These are phyloP conservation scores for Lacanobia wlatinum DNA, from an alignment of 2,888 invertebrate genomes.

Conservation along the genomic window DNA sequence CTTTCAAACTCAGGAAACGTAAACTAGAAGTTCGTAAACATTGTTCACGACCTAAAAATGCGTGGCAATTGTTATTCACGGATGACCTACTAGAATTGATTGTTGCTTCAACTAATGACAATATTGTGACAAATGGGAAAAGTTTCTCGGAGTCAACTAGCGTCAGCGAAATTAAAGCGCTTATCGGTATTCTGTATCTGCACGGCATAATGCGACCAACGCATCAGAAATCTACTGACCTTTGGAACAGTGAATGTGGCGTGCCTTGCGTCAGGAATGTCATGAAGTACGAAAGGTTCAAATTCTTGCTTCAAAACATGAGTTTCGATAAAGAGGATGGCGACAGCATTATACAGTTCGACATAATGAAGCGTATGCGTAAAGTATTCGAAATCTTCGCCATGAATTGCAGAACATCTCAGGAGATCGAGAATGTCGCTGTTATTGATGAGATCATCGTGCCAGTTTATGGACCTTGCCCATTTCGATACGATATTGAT, in stretches of 20 bases:
- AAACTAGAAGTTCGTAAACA: slow-evolving; percentile 68
- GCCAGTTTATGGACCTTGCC: slow-evolving; percentile 85
- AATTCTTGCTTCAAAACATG: slow-evolving; percentile 82
- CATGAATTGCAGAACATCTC: slow-evolving; percentile 83
- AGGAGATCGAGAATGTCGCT: slow-evolving; percentile 77
- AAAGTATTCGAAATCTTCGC: slow-evolving; percentile 87
- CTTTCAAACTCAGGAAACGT: slow-evolving; percentile 73
- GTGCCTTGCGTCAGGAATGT: slow-evolving; percentile 77
- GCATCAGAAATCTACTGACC: slow-evolving; percentile 81
- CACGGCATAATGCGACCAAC: slow-evolving; percentile 86
- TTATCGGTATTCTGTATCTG: slow-evolving; percentile 86
- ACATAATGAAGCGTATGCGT: slow-evolving; percentile 84
- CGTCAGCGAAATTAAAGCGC: slow-evolving; percentile 81
- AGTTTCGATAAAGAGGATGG: slow-evolving; percentile 79
- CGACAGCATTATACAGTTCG: slow-evolving; percentile 76
- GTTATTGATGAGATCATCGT: slow-evolving; percentile 86
- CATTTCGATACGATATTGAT: slow-evolving; percentile 84
- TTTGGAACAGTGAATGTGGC: slow-evolving; percentile 83
- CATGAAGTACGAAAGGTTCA: slow-evolving; percentile 84
- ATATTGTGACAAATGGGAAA: slow-evolving; percentile 74
- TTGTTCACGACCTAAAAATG: slow-evolving; percentile 78
- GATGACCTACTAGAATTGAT: slow-evolving; percentile 85
- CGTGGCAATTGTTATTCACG: slow-evolving; percentile 84
- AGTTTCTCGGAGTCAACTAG: slow-evolving; percentile 69
- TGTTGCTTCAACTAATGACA: slow-evolving; percentile 84